Percentiles rank a stretch among this genome's conserved stretches.
Conservation (phyloP, 1,140 invertebrate species). For the Sinella curviseta region DNA sequence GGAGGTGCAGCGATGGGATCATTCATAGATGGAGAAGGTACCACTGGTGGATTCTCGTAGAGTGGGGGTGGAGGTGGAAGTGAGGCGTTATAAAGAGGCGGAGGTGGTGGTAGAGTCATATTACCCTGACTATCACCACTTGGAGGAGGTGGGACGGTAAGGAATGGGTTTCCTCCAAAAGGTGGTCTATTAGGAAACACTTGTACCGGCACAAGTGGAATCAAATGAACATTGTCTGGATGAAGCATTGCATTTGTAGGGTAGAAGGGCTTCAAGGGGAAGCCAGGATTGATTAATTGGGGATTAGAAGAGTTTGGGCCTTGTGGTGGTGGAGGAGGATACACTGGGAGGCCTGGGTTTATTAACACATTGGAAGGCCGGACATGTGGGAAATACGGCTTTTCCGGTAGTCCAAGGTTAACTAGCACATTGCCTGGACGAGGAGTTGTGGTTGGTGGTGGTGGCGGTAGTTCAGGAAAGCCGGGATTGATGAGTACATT, state of each 20-base stretch:
- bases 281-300: no score
- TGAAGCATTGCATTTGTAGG: neutral
- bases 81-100: neutral
- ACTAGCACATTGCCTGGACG: neutral
- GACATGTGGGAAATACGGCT: neutral
- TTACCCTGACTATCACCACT: neutral
- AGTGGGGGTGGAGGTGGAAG: neutral
- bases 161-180: neutral
- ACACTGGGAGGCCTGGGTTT: neutral
- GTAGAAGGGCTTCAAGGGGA: neutral
- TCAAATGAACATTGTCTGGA: neutral
- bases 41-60: neutral
- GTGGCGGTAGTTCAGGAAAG: neutral
- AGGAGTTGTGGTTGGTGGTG: neutral
- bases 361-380: neutral
- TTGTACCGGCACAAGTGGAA: neutral
- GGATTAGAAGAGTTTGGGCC: neutral
- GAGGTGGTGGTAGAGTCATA: neutral
- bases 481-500: neutral
- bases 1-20: neutral
- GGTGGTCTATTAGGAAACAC: neutral
- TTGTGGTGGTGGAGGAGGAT: neutral
- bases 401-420: neutral
- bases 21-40: neutral
- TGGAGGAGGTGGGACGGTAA: neutral